Evolutionary conservation across 2,797 vertebrate species (phyloP), one percentile per base, ranked within the genome.

Genomic region (Sebastes cheni): DNA sequence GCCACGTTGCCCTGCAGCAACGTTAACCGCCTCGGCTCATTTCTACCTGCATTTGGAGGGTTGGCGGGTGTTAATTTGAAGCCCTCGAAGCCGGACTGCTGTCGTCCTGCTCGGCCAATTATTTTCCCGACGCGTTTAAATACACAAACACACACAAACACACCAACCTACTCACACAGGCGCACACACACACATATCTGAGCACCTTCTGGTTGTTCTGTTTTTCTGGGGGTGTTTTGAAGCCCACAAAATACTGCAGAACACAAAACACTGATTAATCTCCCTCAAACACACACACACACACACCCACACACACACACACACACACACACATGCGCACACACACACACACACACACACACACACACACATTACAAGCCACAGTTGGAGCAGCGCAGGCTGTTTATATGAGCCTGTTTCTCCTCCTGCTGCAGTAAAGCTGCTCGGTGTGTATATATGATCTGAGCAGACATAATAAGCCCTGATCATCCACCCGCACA

Each of bases 381-480:
- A 61, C 75, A 75, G 66, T 61, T 67, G 69, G 76, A 86, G 74
- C 68, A 46, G 56, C 60, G 78, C 79, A 25, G 62, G 46, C 75
- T 84, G 88, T 83, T 89, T 80, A 79, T 72, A 75, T 25, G 72
- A 86, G 84, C 59, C 60, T 34, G 29, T 72, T 82, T 81, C 78
- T 85, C 68, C 56, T 70, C 7, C 52, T 74, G 83, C 88, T 85
- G 88, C 91, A 91, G 91, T 83, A 69, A 81, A 88, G 77, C 84
- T 79, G 82, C n/a, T 88, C 3, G 9, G 3, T 67, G 84, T 80
- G 84, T 80, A 25, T 75, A 55, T 32, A 72, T 68, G 79, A 88
- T 92, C 85, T 85, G 72, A 79, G 68, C 77, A 82, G 86, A 88
- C 87, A 81, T 83, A 85, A 86, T 86, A 76, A 91, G 80, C 79